Base-by-base conservation (phyloP, 2,113 vertebrate genomes). In the Ia io region DNA sequence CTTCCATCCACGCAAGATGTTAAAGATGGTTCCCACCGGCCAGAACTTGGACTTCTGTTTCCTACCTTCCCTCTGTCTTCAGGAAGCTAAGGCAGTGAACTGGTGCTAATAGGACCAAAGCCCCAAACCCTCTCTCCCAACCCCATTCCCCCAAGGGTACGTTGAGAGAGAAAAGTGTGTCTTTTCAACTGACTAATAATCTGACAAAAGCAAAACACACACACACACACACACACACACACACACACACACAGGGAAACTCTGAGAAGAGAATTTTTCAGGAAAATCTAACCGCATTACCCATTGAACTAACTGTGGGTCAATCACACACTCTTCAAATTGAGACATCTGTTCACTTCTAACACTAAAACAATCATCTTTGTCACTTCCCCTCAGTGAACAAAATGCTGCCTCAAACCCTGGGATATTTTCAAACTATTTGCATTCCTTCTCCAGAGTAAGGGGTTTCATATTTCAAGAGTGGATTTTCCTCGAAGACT, bases 401-500 rank as follows among this genome's bases (percentile, higher is more conserved):
- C 17, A 51, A 40, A 90, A 79, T 5, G 25, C 59, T 87, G 35
- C 61, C 77, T 95, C 84, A 77, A 56, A 65, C 49, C 32, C 16
- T 92, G 14, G 37, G 67, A 70, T 51, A 89, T 76, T 93, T 56
- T 83, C 83, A 90, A 51, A 37, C 73, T 73, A 71, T 80, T 85
- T 94, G 35, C 71, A 71, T 91, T 92, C 44, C 69, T 95, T 94
- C 85, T 95, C 49, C 78, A 65, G 28, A 93, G 44, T 22, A 97
- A 82, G 84, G 88, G 86, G 91, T 93, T 97, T 97, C 96, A 97
- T 89, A 80, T 97, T 96, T 96, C 44, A 10, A 69, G 63, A 93
- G 37, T 94, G 79, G 95, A 97, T 97, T 98, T 96, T 97, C 88
- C 97, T 96, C 79, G n/a, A 94, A 78, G 59, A 95, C 94, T 97